phyloP scores from a whole-genome alignment of 2,113 vertebrate species.

The Blennius ocellaris region DNA sequence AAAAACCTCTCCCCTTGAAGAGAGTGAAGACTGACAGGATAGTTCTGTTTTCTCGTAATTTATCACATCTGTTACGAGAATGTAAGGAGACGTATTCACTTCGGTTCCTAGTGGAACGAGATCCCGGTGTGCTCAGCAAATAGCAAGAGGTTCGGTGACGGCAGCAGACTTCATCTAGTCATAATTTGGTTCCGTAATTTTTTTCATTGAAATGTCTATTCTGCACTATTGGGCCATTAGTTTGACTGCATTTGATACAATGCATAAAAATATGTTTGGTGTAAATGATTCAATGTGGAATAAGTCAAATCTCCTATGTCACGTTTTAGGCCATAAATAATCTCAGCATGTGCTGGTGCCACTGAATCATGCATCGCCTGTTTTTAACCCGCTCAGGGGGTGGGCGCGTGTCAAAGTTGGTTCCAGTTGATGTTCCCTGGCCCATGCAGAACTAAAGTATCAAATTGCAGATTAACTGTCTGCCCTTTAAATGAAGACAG shows the following conservation, averaged over 20 bases:
- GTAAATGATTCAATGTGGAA: not conserved
- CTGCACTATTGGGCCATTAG: no score
- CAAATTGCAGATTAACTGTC: conserved; percentile 30
- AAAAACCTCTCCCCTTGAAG: not conserved
- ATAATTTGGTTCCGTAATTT: not conserved
- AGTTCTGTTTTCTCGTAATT: not conserved
- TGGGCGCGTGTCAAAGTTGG: not conserved
- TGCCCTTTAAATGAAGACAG: conserved; percentile 23
- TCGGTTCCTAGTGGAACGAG: conserved; percentile 29
- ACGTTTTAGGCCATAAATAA: not conserved
- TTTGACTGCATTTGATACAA: not conserved
- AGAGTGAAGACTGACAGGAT: not conserved
- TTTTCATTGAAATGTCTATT: not conserved
- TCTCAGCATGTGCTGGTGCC: not conserved
- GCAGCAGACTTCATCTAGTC: not conserved
- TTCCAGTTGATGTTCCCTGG: not conserved
- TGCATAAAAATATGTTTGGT: not conserved
- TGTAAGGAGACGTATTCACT: not conserved
- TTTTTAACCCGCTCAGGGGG: not conserved
- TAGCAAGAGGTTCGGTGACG: conserved; percentile 28
- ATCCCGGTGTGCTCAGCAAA: conserved; percentile 54
- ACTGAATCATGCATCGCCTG: no score
- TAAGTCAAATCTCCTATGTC: not conserved
- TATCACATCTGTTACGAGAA: no score
- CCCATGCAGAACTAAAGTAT: conserved; percentile 9